These are phyloP conservation scores for Pogonus chalceus DNA, from an alignment of 1,140 invertebrate genomes.

Conservation along the genomic window DNA sequence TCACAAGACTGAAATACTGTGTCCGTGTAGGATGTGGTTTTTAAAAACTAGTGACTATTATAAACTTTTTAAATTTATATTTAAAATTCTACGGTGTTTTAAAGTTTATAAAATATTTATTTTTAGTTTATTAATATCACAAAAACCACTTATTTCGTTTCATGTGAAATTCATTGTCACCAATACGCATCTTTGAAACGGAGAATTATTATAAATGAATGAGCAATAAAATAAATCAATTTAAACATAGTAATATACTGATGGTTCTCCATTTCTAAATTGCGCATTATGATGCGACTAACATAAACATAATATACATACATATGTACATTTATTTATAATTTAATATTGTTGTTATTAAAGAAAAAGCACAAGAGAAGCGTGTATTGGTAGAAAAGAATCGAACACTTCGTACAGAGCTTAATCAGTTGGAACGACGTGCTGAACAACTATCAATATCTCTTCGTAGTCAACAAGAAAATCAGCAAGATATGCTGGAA, in stretches of 20 bases:
- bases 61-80: too few relatives aligned
- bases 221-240: too few relatives aligned
- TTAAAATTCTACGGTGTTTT: too few relatives aligned
- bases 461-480: conserved; percentile 26
- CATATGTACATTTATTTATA: background rate
- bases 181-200: too few relatives aligned
- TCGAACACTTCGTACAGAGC: conserved; percentile 24
- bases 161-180: too few relatives aligned
- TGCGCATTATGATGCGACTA: background rate
- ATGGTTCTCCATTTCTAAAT: background rate
- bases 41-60: too few relatives aligned
- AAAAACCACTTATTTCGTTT: too few relatives aligned
- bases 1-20: too few relatives aligned
- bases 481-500: conserved; percentile 24
- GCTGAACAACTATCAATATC: conserved; percentile 31
- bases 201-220: too few relatives aligned
- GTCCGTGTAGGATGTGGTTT: too few relatives aligned
- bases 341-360: conserved; percentile 16
- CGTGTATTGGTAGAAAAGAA: conserved; percentile 30
- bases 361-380: conserved; percentile 32
- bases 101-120: too few relatives aligned
- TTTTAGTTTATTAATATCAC: too few relatives aligned
- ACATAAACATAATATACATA: background rate
- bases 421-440: conserved; percentile 29
- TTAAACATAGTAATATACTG: background rate